Percentiles rank a stretch among this genome's conserved stretches.
Evolutionary conservation across 2,888 invertebrate genomes (phyloP).

Genomic region (Stegophylla sp.): DNA sequence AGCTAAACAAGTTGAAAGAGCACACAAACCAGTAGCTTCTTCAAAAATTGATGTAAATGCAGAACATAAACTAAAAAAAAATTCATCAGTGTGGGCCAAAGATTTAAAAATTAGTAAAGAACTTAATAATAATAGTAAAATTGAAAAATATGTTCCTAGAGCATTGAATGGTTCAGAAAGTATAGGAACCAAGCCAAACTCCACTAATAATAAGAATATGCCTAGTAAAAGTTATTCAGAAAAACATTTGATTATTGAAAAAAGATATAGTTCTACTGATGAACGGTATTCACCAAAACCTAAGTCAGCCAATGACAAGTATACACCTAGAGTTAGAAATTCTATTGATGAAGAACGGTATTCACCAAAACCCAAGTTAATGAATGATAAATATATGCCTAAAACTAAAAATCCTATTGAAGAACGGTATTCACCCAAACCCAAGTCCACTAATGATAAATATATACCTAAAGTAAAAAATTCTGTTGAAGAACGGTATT

Average conservation of each 20-base stretch:
- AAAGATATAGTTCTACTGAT: slow-evolving; percentile 31
- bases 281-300: slow-evolving; percentile 50
- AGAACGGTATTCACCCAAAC: slow-evolving; percentile 1
- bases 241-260: slow-evolving; percentile 2
- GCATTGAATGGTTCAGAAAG: slow-evolving; percentile 17
- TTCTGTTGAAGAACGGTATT: slow-evolving; percentile 44
- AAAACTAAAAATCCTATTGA: slow-evolving; percentile 17
- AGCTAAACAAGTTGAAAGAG: slow-evolving; percentile 28
- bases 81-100: slow-evolving; percentile 61
- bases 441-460: background rate
- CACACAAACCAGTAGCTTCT: slow-evolving; percentile 27
- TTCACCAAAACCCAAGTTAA: slow-evolving; percentile 43
- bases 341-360: slow-evolving; percentile 9
- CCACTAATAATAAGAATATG: background rate
- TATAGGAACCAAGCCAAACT: background rate
- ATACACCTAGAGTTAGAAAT: slow-evolving; percentile 20
- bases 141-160: slow-evolving; percentile 43
- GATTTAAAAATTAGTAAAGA: slow-evolving; percentile 45
- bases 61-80: slow-evolving; percentile 61
- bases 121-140: slow-evolving; percentile 31
- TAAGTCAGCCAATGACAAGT: slow-evolving; percentile 20
- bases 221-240: slow-evolving; percentile 2
- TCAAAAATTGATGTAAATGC: slow-evolving; percentile 40
- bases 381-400: slow-evolving; percentile 48
- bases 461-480: background rate